Evolutionary conservation across 2,113 vertebrate genomes (phyloP).

Genomic region (Tympanuchus pallidicinctus): DNA sequence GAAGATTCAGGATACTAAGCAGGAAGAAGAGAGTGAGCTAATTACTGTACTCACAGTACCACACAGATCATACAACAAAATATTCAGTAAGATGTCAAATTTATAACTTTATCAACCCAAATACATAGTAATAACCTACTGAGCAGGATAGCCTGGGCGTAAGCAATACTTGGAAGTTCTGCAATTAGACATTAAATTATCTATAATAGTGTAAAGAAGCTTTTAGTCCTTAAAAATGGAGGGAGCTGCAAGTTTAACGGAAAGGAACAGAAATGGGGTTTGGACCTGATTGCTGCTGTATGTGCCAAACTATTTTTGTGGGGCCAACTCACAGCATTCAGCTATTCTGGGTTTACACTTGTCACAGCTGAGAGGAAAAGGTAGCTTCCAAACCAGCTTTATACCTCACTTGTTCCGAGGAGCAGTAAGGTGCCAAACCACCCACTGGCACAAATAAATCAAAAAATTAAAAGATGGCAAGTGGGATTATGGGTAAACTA

Average conservation of each 20-base stretch:
- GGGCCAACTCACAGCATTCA: slow-evolving; percentile 19
- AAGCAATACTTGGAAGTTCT: neutral
- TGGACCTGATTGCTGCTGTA: neutral
- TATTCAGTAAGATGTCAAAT: neutral
- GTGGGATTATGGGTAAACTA: slow-evolving; percentile 52
- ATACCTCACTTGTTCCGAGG: slow-evolving; percentile 7
- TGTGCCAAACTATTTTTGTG: slow-evolving; percentile 31
- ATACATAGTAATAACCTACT: neutral
- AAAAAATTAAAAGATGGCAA: slow-evolving; percentile 43
- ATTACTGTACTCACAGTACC: neutral
- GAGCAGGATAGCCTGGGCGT: rapidly evolving
- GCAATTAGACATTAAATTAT: neutral
- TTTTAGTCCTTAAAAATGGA: neutral
- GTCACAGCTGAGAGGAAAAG: slow-evolving; percentile 53
- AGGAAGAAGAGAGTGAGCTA: neutral
- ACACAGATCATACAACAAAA: neutral
- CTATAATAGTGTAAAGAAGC: neutral
- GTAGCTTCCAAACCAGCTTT: slow-evolving; percentile 49
- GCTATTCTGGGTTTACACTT: slow-evolving; percentile 47
- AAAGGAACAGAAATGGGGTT: neutral
- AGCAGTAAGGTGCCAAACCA: slow-evolving; percentile 37
- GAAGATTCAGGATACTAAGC: neutral
- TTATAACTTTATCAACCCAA: neutral
- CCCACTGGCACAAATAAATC: slow-evolving; percentile 44
- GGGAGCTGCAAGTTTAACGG: neutral